Evolutionary conservation across 2,888 invertebrate genomes (phyloP), one percentile per base, ranked within the genome.

Genomic region (Apotomis betuletana): DNA sequence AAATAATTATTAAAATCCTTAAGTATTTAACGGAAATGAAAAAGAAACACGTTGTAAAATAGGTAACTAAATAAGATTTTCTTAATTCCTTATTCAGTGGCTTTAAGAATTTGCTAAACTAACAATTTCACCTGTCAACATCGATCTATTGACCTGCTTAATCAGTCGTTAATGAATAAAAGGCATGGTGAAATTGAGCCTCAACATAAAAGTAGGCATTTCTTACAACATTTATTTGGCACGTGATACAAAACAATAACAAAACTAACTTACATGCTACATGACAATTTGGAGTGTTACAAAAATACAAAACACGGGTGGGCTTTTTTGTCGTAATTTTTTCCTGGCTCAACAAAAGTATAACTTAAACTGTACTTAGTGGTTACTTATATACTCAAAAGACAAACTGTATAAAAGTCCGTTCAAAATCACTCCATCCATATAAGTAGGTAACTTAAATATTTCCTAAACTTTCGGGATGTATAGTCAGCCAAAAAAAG

Each of bases 331-430:
- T 52, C 15, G 5, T 13, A 5, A 38, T 0, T 63, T 62, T 12
- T 60, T 65, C 51, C 58, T 69, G 49, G 36, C n/a, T 67, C 36
- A 8, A 12, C 60, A 60, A 70, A 62, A 49, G 27, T 70, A 27
- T 57, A 61, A 54, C 15, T 41, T 67, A 65, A 67, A 15, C 49
- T 57, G 57, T 57, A 52, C 27, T 27, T 70, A 63, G 59, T 27
- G 51, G 15, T 52, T 58, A 65, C 60, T 67, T 63, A 62, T 4
- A 65, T 15, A 59, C 12, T 15, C 59, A 61, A 69, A 55, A 64
- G 68, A n/a, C 64, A 51, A 54, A 49, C 49, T 49, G 52, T 49
- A 73, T 49, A 65, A 73, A 73, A 65, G 69, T 55, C 62, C 73
- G 59, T 13, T 38, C 15, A 0, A 27, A 27, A 55, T 6, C 41